Conservation (phyloP, 2,888 invertebrate genomes). For the Apeira syringaria region DNA sequence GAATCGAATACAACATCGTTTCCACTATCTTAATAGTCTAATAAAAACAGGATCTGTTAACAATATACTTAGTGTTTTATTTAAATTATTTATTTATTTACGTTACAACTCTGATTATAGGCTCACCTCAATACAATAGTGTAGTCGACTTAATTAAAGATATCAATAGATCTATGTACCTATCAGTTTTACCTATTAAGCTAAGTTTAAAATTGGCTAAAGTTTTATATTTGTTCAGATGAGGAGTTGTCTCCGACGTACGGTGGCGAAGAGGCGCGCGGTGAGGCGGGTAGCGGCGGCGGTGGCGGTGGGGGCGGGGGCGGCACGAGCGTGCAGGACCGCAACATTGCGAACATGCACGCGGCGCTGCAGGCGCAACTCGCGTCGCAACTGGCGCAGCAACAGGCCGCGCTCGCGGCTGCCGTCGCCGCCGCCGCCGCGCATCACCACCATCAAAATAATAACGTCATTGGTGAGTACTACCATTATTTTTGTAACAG, state of each 20-base stretch:
- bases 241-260: constrained; percentile 72
- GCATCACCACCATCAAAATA: constrained; percentile 85
- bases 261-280: constrained; percentile 76
- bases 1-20: no score
- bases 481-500: no score
- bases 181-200: no score
- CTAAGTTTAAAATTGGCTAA: no score
- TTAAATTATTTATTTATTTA: no score
- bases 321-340: constrained; percentile 36
- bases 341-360: constrained; percentile 59
- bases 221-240: constrained; percentile 51
- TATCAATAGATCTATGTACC: no score
- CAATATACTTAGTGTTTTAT: no score
- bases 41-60: no score
- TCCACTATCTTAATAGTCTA: no score
- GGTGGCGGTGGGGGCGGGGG: constrained; percentile 20
- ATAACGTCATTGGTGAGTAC: constrained; percentile 82
- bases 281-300: constrained; percentile 57
- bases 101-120: no score
- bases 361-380: constrained; percentile 85
- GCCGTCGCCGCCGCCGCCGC: constrained; percentile 84
- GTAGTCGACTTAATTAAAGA: no score
- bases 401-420: constrained; percentile 81
- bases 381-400: constrained; percentile 84
- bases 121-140: no score